Base-by-base conservation (phyloP, 1,140 invertebrate genomes). In the Aphelinus certus region DNA sequence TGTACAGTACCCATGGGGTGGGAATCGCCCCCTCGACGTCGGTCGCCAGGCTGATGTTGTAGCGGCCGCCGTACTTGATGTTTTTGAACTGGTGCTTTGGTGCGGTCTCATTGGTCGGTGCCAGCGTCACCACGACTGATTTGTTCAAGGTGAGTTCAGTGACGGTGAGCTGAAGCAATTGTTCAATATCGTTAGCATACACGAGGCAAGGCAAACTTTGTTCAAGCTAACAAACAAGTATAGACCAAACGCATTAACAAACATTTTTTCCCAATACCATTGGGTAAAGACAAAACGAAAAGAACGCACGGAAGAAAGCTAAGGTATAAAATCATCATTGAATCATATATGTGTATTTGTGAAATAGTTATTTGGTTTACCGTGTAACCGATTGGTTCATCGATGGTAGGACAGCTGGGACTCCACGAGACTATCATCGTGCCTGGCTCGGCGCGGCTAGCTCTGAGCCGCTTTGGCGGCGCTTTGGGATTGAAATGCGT, bases 401-500 rank as follows among this genome's bases (percentile, higher is more conserved):
- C 83, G 3, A 91, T 88, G 2, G 85, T 85, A 7, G 83, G 83
- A 76, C 90, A 91, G 73, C 88, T 91, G 2, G 90, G 85, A 53
- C 87, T 88, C 91, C 91, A 92, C 2, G 84, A 81, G 7, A 85
- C 81, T 9, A 80, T 82, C 78, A 89, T 90, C 83, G 68, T 84
- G 87, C 83, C 79, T 82, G 90, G 90, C 91, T 82, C 79, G 82
- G 76, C 84, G 80, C 77, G 66, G 3, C 68, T 81, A 47, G 88
- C 88, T 49, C 73, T 79, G 0, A 92, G 73, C 57, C 88, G 86
- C 77, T 91, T 92, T 6, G 92, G 92, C 5, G 91, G 86, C 43
- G 91, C 91, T 62, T 86, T 89, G 1, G 88, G 79, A 81, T 93
- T 91, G 73, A 90, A 91, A 71, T 90, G 87, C 0, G 94, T 95